Percentiles rank a stretch among this genome's conserved stretches.
Evolutionary conservation across 2,113 vertebrate species (phyloP).

Genomic region (Zootoca vivipara): DNA sequence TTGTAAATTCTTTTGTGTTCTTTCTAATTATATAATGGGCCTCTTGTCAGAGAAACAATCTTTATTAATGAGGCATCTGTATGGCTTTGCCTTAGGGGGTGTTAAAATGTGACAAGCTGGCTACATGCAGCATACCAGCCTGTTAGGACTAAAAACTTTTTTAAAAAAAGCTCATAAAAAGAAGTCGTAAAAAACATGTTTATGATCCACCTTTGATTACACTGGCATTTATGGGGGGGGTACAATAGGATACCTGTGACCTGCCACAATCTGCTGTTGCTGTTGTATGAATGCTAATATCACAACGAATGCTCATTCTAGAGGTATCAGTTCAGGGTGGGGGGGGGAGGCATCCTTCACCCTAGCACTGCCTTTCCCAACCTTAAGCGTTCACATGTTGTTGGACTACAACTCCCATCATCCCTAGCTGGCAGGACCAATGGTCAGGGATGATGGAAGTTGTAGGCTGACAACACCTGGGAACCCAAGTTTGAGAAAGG

Average conservation of each 20-base stretch:
- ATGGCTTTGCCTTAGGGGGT: conserved; percentile 32
- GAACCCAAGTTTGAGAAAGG: too few species aligned
- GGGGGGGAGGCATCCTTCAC: too few species aligned
- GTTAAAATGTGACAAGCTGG: conserved; percentile 23
- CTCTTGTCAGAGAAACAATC: conserved; percentile 55
- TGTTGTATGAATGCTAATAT: neutral
- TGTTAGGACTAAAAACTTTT: conserved; percentile 44
- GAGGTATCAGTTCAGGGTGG: neutral
- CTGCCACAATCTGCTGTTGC: neutral
- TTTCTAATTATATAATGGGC: conserved; percentile 63
- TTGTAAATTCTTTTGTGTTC: conserved; percentile 43
- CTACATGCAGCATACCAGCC: conserved; percentile 38
- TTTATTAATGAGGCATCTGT: conserved; percentile 70
- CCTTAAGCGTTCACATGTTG: too few species aligned
- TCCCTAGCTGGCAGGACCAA: too few species aligned
- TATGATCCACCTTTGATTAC: conserved; percentile 47
- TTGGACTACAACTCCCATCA: too few species aligned
- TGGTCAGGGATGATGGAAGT: too few species aligned
- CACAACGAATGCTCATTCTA: neutral
- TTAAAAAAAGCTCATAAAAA: conserved; percentile 13
- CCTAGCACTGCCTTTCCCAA: too few species aligned
- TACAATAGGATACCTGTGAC: neutral
- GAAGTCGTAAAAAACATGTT: conserved; percentile 22
- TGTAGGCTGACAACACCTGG: too few species aligned
- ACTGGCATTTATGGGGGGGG: neutral